phyloP scores from a whole-genome alignment of 1,140 invertebrate species.

The Drosophila eugracilis region DNA sequence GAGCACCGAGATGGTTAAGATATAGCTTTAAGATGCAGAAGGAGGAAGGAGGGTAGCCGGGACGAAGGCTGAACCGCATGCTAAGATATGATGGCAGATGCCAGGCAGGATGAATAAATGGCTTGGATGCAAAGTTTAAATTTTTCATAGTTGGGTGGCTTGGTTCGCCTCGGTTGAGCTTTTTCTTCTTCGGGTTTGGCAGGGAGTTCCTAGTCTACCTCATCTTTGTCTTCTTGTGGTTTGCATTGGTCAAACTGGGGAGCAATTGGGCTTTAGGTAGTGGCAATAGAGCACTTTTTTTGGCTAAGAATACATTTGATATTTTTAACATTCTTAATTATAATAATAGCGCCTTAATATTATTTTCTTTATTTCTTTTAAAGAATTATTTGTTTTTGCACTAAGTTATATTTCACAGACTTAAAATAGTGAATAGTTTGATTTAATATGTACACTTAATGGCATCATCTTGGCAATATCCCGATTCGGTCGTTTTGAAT shows the following conservation, averaged over 20 bases:
- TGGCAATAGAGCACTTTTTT: constrained; percentile 6
- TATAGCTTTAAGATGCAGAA: constrained; percentile 38
- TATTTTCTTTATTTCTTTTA: no score
- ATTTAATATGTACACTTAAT: neutral
- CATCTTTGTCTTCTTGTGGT: constrained; percentile 21
- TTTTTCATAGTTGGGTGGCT: constrained; percentile 68
- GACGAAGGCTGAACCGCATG: constrained; percentile 57
- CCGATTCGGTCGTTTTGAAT: neutral
- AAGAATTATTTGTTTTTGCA: neutral
- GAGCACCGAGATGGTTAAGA: constrained; percentile 9
- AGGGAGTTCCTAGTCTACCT: neutral
- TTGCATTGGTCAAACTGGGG: constrained; percentile 22
- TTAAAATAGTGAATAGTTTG: neutral
- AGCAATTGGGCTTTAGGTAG: constrained; percentile 15
- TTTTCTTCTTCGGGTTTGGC: neutral
- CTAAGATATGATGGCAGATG: constrained; percentile 74
- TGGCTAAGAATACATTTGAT: no score
- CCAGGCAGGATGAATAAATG: constrained; percentile 74
- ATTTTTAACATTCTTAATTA: neutral
- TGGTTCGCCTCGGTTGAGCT: constrained; percentile 16
- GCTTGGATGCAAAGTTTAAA: constrained; percentile 67
- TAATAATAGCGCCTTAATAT: no score
- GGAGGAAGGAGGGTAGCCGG: neutral
- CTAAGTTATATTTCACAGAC: no score
- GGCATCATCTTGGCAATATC: neutral